Conservation (phyloP, 2,797 vertebrate genomes). For the Calcarius lapponicus region DNA sequence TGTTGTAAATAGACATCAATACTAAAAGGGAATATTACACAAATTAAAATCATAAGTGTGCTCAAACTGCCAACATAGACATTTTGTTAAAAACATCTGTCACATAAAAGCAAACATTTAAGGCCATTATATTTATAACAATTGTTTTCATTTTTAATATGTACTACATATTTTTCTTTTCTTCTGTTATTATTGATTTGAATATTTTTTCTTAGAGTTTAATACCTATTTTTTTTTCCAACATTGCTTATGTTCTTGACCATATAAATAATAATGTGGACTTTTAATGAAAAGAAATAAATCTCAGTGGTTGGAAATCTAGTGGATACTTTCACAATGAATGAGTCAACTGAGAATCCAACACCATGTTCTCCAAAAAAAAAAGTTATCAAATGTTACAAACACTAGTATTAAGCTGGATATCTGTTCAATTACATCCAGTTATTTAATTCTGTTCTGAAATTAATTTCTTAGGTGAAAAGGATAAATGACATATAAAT, state of each 20-base stretch:
- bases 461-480: conserved; percentile 27
- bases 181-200: conserved; percentile 52
- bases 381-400: neutral
- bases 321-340: conserved; percentile 5
- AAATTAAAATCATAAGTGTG: conserved; percentile 77
- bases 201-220: conserved; percentile 52
- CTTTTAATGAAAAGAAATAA: conserved; percentile 51
- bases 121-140: conserved; percentile 63
- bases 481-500: neutral
- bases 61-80: conserved; percentile 68
- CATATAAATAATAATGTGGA: neutral
- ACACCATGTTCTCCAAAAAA: neutral
- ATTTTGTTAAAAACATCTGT: conserved; percentile 78
- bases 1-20: conserved; percentile 74
- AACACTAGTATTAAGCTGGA: neutral
- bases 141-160: conserved; percentile 71
- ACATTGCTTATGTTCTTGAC: conserved; percentile 18
- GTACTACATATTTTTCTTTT: conserved; percentile 64
- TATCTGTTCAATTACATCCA: neutral
- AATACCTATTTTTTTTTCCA: conserved; percentile 43
- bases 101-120: conserved; percentile 76
- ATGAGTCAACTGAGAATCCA: conserved; percentile 29
- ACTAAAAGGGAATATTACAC: conserved; percentile 69
- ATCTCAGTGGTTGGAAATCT: conserved; percentile 22
- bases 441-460: conserved; percentile 12